Evolutionary conservation across 2,888 invertebrate species (phyloP).

Genomic region (Meteorus cinctellus): DNA sequence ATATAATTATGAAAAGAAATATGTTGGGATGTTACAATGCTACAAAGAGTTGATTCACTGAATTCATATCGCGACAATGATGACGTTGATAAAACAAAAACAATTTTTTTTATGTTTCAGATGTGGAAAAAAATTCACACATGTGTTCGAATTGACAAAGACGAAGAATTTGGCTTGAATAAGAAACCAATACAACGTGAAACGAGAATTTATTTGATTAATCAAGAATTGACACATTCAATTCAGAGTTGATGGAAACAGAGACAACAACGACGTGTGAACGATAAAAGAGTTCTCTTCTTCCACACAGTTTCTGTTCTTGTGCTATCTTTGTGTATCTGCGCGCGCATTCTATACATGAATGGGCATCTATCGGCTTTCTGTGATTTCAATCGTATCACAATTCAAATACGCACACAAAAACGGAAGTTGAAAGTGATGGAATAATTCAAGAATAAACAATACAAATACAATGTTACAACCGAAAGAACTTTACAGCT

Average conservation of each 20-base stretch:
- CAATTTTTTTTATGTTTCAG: constrained; percentile 15
- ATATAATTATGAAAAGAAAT: too few relatives aligned
- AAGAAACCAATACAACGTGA: neutral
- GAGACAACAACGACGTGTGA: neutral
- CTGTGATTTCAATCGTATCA: constrained; percentile 15
- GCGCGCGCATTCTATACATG: constrained; percentile 1
- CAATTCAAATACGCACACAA: constrained; percentile 4
- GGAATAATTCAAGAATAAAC: neutral
- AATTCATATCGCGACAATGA: neutral
- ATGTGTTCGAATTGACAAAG: neutral
- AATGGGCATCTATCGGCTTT: constrained; percentile 12
- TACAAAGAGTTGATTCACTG: neutral
- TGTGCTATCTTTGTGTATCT: neutral
- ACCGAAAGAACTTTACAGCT: neutral
- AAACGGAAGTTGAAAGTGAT: neutral
- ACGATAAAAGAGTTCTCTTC: neutral
- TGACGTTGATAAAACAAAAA: neutral
- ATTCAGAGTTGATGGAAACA: neutral
- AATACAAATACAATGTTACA: neutral
- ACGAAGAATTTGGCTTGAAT: neutral
- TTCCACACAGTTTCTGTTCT: neutral
- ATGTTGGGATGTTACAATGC: too few relatives aligned
- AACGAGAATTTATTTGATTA: neutral
- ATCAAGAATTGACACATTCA: neutral
- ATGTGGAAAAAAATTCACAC: neutral